Evolutionary conservation across 2,797 vertebrate species (phyloP), one percentile per base, ranked within the genome.

Genomic region (Echiichthys vipera): DNA sequence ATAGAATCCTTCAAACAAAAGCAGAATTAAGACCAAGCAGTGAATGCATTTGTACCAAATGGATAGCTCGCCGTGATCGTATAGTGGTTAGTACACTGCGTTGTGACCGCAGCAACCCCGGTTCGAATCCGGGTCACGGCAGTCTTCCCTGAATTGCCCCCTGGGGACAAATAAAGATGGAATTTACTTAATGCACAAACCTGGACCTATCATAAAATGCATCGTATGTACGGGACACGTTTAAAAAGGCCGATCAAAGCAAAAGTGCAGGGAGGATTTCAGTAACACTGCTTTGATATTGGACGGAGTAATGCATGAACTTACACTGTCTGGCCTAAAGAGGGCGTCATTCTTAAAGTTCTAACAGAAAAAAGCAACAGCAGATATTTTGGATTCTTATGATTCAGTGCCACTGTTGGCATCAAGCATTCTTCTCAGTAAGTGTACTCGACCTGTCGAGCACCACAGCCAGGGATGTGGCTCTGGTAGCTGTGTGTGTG

Each of bases 71-170:
- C 90, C 87, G 88, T 91, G 88, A 91, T 91, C 90, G 87, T 90
- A 88, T 91, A 91, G 84, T 86, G 88, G 90, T 91, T 91, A 90
- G 88, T 91, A 91, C 86, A 88, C 86, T 91, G 90, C 90, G 88
- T 91, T 90, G 88, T 91, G 87, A 88, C 87, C 87, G 86, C 88
- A 91, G 86, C 86, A 90, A 91, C 88, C 84, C 88, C 88, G 87
- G 90, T 90, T 91, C 88, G 88, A 91, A 90, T 91, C 90, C 90
- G 90, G 88, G 90, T 89, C 88, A 89, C 90, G 90, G 88, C 88
- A 90, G 1, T 0, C 0, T 77, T 77, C n/a, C n/a, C n/a, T n/a
- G n/a, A n/a, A n/a, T n/a, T n/a, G n/a, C n/a, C n/a, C n/a, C n/a
- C n/a, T n/a, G n/a, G n/a, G n/a, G n/a, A n/a, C n/a, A n/a, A n/a